Conservation (phyloP, 2,113 vertebrate genomes). For the Peucedramus taeniatus region DNA sequence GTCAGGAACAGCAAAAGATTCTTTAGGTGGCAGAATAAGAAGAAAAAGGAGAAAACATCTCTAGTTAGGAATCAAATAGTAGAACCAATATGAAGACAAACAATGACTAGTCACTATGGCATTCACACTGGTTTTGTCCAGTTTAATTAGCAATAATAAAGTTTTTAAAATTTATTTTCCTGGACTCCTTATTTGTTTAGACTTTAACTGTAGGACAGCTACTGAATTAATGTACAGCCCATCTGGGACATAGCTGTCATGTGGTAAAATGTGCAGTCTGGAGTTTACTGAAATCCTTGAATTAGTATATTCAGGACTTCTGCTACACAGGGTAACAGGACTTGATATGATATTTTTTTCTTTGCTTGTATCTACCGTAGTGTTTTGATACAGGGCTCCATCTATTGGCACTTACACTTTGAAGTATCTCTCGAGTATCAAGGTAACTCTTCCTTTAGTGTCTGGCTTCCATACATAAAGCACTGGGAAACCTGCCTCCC, state of each 20-base stretch:
- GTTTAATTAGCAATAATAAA: neutral
- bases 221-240: neutral
- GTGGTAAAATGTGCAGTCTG: neutral
- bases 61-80: conserved; percentile 72
- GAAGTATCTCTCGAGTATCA: neutral
- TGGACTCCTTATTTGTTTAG: neutral
- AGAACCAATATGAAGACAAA: conserved; percentile 39
- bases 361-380: neutral
- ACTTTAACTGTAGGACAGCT: neutral
- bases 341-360: neutral
- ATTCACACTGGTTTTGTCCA: neutral
- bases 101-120: neutral
- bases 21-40: conserved; percentile 83
- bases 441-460: neutral
- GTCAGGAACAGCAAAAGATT: conserved; percentile 97
- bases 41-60: conserved; percentile 79
- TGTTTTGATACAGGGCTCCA: neutral
- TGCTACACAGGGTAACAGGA: neutral
- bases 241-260: neutral
- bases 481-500: neutral
- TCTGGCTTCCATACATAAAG: neutral
- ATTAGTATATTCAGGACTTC: neutral
- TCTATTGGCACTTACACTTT: neutral
- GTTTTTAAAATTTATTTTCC: neutral
- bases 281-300: neutral